A percentile compares a stretch with the other conserved stretches of the same genome.
Conservation (phyloP, 1,140 invertebrate genomes). For the Copidosoma floridanum region DNA sequence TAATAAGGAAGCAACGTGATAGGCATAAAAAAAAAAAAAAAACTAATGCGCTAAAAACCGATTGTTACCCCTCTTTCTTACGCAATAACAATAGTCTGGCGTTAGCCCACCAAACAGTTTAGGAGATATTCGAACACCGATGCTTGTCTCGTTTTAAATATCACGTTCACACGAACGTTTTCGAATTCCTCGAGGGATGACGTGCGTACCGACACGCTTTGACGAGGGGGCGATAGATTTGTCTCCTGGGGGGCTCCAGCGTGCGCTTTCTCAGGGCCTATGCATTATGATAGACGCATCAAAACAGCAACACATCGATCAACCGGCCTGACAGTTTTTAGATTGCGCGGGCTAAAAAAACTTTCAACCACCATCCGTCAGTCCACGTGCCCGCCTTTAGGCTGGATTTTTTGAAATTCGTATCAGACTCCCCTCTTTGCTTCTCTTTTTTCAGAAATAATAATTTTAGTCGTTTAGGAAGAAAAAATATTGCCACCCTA, state of each 20-base stretch:
- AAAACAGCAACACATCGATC: conserved; percentile 55
- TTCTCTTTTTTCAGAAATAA: neutral
- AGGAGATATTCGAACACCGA: no score
- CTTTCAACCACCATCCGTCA: no score
- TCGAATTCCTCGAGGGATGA: conserved; percentile 53
- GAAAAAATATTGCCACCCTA: conserved; percentile 17
- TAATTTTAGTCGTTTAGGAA: no score
- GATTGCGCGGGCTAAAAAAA: conserved; percentile 51
- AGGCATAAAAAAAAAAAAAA: no score
- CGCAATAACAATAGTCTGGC: no score
- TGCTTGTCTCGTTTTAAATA: conserved; percentile 38
- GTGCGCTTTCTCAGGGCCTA: no score
- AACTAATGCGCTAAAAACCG: no score
- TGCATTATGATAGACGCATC: conserved; percentile 46
- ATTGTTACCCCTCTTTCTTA: no score
- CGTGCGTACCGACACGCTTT: conserved; percentile 42
- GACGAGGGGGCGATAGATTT: conserved; percentile 47
- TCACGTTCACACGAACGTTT: conserved; percentile 48
- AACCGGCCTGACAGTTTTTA: conserved; percentile 54
- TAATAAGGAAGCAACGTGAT: no score
- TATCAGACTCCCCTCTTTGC: conserved; percentile 16
- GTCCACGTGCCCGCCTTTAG: no score
- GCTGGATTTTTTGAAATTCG: conserved; percentile 32
- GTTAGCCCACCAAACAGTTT: no score
- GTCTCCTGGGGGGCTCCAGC: no score